These are phyloP conservation scores for Melieria crassipennis DNA, from an alignment of 2,888 invertebrate genomes.

Conservation along the genomic window DNA sequence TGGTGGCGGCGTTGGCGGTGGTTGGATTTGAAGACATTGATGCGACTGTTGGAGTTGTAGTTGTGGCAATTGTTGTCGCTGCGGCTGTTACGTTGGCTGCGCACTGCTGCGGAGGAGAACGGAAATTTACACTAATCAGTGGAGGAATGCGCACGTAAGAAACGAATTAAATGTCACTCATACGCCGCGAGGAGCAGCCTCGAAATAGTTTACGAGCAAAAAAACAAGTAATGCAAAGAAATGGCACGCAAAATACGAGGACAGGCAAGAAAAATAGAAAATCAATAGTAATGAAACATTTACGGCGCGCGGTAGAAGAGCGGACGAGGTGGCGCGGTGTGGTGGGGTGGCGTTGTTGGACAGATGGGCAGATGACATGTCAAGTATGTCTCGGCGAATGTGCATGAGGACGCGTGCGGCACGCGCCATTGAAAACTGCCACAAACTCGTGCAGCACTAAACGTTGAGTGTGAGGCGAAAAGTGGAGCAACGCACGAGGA, in stretches of 20 bases:
- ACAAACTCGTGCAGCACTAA: no score
- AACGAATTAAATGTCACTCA: slow-evolving; percentile 16
- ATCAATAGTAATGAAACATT: slow-evolving; percentile 14
- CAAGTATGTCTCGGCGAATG: no score
- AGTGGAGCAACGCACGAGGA: no score
- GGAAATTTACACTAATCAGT: not conserved
- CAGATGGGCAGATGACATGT: no score
- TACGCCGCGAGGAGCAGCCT: slow-evolving; percentile 15
- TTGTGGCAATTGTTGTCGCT: slow-evolving; percentile 12
- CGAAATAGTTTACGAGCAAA: not conserved
- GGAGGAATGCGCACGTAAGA: not conserved
- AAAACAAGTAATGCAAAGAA: not conserved
- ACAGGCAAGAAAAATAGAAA: not conserved
- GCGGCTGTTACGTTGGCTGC: slow-evolving; percentile 13
- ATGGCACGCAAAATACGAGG: not conserved
- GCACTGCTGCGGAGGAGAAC: slow-evolving; percentile 16
- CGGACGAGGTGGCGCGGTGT: no score
- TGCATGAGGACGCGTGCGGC: no score
- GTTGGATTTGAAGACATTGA: slow-evolving; percentile 10
- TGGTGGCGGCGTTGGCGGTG: slow-evolving; percentile 15
- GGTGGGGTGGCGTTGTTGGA: no score
- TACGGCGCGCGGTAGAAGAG: not conserved
- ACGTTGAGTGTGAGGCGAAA: no score
- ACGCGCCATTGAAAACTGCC: no score
- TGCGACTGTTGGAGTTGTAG: slow-evolving; percentile 18